phyloP scores from a whole-genome alignment of 2,888 invertebrate genomes.

The Tetragnatha montana region DNA sequence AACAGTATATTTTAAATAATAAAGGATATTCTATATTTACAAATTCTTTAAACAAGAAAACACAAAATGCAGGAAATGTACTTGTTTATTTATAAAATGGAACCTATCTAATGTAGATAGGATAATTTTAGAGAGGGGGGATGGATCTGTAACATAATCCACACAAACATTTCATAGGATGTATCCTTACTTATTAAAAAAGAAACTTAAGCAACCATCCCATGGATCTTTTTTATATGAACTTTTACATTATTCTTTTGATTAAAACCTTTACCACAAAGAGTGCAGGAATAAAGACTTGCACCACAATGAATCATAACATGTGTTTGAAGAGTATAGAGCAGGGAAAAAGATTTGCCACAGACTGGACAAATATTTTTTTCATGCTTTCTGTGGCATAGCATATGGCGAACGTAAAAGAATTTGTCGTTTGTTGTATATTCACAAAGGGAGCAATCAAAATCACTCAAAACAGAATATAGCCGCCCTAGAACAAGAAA shows the following conservation, averaged over 20 bases:
- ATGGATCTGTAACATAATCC: too few species aligned
- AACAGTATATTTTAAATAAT: too few species aligned
- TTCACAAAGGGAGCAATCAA: background rate
- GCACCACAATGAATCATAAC: slow-evolving; percentile 11
- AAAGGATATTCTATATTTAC: too few species aligned
- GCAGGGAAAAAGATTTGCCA: background rate
- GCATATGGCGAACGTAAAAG: background rate
- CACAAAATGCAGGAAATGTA: too few species aligned
- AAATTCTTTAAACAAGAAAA: too few species aligned
- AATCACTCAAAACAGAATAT: background rate
- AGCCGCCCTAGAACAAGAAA: background rate
- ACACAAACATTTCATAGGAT: too few species aligned
- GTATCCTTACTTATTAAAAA: too few species aligned
- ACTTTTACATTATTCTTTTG: slow-evolving; percentile 25
- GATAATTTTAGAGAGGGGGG: too few species aligned
- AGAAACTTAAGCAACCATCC: too few species aligned
- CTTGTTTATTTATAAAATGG: too few species aligned
- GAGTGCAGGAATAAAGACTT: background rate
- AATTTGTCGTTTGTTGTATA: background rate
- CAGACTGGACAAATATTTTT: background rate
- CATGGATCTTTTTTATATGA: background rate
- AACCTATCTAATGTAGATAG: too few species aligned
- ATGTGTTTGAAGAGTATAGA: slow-evolving; percentile 7
- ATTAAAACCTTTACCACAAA: slow-evolving; percentile 41
- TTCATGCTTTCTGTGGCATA: background rate